Conservation (phyloP, 2,888 invertebrate species). For the Sialis lutaria region DNA sequence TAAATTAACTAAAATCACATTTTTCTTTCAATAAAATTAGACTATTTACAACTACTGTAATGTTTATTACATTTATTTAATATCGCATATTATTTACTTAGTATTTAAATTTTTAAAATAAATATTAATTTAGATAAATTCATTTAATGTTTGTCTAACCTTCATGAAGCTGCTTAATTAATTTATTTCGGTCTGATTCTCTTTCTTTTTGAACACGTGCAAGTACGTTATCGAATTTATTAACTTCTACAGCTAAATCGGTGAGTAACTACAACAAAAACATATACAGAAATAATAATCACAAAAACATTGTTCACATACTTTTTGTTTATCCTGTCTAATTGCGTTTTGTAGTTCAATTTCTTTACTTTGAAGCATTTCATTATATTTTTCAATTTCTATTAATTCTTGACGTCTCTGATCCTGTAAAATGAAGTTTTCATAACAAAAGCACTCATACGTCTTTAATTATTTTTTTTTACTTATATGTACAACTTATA, state of each 20-base stretch:
- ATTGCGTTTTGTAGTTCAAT: slow-evolving; percentile 41
- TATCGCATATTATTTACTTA: too few relatives aligned
- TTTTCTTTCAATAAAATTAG: too few relatives aligned
- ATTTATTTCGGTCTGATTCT: slow-evolving; percentile 39
- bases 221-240: slow-evolving; percentile 45
- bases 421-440: slow-evolving; percentile 23
- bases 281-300: background rate
- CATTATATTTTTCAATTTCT: slow-evolving; percentile 43
- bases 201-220: slow-evolving; percentile 47
- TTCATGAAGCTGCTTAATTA: slow-evolving; percentile 41
- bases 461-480: slow-evolving; percentile 4
- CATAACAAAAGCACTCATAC: background rate
- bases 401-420: slow-evolving; percentile 32
- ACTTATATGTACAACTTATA: too few relatives aligned
- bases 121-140: background rate
- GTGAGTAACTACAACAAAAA: slow-evolving; percentile 26
- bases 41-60: too few relatives aligned
- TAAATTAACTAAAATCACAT: too few relatives aligned
- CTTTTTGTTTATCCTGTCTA: slow-evolving; percentile 42
- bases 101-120: too few relatives aligned
- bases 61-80: too few relatives aligned
- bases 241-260: slow-evolving; percentile 41
- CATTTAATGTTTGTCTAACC: slow-evolving; percentile 17
- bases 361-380: slow-evolving; percentile 43
- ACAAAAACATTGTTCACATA: slow-evolving; percentile 9